Evolutionary conservation across 2,113 vertebrate genomes (phyloP), one percentile per base, ranked within the genome.

Genomic region (Thunnus thynnus): DNA sequence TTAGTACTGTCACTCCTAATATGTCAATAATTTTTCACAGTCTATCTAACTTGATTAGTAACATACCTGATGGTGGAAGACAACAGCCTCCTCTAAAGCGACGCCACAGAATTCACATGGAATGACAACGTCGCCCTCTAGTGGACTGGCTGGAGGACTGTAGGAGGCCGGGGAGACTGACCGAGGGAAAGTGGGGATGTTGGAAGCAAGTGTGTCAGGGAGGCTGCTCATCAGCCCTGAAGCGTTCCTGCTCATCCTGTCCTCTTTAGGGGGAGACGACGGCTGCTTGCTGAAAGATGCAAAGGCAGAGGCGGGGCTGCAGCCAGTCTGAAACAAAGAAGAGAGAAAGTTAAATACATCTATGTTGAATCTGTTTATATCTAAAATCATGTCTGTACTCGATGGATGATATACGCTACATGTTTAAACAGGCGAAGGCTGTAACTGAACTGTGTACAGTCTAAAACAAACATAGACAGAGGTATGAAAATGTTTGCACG

Each of bases 91-190:
- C 74, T 98, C 97, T 3, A 99, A 90, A 14, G 96, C 96, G 2
- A 99, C 87, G 0, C 98, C 98, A 86, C 98, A 99, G 86, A 99
- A 99, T 85, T 99, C 98, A 92, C 98, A 99, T 0, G 98, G 98
- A 83, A 99, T 97, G 65, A 97, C 85, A 13, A 97, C 76, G 18
- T 96, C 90, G 13, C 91, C 95, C 85, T 94, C 94, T 70, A 93
- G 83, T 62, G 93, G 89, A 81, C 90, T 91, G 5, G 81, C 85
- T 20, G 88, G 93, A 0, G 80, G 93, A 82, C 94, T 93, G 85
- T 95, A 94, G 66, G 95, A 89, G 12, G 93, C 82, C 5, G 94
- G 93, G 7, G 90, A 92, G 56, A 92, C 84, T 0, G 93, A 73
- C 20, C 91, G 71, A 76, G 95, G 89, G 86, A 94, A 83, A 79